Conservation (phyloP, 2,888 invertebrate genomes). For the Drosophila niveifrons region DNA sequence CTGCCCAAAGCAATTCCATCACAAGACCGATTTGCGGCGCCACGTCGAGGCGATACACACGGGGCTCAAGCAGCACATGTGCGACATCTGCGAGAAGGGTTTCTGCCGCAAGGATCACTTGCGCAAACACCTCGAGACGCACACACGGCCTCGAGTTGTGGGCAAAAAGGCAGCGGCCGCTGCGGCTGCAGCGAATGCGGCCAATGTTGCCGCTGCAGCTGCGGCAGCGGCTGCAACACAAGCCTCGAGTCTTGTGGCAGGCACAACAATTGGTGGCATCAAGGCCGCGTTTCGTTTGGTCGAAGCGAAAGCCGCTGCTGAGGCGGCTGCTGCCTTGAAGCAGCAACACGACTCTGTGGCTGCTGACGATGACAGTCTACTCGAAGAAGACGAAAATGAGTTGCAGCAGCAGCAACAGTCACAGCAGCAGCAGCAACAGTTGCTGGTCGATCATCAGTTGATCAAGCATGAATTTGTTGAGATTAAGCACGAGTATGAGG, state of each 20-base stretch:
- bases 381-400: conserved; percentile 58
- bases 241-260: conserved; percentile 9
- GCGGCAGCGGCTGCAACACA: conserved; percentile 2
- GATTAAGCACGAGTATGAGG: conserved; percentile 66
- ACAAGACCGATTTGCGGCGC: conserved; percentile 94
- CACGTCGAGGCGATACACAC: conserved; percentile 93
- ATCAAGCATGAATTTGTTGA: conserved; percentile 66
- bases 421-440: conserved; percentile 44
- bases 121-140: conserved; percentile 94
- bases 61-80: conserved; percentile 93
- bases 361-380: conserved; percentile 67
- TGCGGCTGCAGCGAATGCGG: conserved; percentile 39
- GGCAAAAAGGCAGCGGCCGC: conserved; percentile 57
- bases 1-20: conserved; percentile 95
- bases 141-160: conserved; percentile 86
- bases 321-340: conserved; percentile 28
- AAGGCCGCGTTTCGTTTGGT: conserved; percentile 6
- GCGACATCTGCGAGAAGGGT: conserved; percentile 93
- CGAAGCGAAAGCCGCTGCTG: conserved; percentile 8
- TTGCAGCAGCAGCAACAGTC: conserved; percentile 17
- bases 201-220: conserved; percentile 23
- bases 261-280: conserved; percentile 4
- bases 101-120: conserved; percentile 96
- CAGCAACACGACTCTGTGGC: conserved; percentile 61
- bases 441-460: conserved; percentile 49